Conservation (phyloP, 2,888 invertebrate genomes). For the Hypercompe scribonia region DNA sequence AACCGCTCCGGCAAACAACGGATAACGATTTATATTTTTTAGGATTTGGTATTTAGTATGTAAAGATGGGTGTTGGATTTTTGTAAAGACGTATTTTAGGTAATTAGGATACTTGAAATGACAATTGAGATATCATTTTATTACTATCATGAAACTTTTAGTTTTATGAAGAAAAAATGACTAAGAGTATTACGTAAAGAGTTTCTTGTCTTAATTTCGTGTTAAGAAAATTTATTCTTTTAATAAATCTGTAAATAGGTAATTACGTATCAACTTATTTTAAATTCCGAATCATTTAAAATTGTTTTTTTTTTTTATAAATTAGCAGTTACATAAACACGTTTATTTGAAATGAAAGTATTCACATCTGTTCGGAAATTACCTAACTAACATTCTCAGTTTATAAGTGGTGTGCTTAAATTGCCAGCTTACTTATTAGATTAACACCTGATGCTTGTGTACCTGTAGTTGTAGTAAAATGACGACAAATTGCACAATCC, state of each 20-base stretch:
- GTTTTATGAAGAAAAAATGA: too few species aligned
- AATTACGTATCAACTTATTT: too few species aligned
- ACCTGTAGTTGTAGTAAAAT: not conserved
- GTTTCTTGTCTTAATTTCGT: too few species aligned
- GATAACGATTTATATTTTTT: slow-evolving; percentile 76
- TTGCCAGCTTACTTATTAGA: slow-evolving; percentile 16
- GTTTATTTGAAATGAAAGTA: slow-evolving; percentile 8
- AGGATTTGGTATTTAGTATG: slow-evolving; percentile 52
- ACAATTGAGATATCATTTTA: not conserved
- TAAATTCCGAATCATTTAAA: too few species aligned
- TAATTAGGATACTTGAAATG: slow-evolving; percentile 1
- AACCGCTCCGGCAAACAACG: slow-evolving; percentile 73
- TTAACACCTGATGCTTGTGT: slow-evolving; percentile 15
- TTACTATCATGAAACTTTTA: too few species aligned
- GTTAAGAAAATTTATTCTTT: too few species aligned
- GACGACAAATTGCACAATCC: slow-evolving; percentile 13
- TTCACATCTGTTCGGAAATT: not conserved
- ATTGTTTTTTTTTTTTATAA: not conserved
- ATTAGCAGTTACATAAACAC: not conserved
- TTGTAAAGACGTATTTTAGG: slow-evolving; percentile 9
- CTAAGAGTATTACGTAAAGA: too few species aligned
- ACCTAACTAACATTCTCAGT: slow-evolving; percentile 5
- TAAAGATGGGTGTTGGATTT: slow-evolving; percentile 52
- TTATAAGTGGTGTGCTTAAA: not conserved
- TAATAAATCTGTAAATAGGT: too few species aligned